Evolutionary conservation across 2,113 vertebrate genomes (phyloP).

Genomic region (Okapia johnstoni): DNA sequence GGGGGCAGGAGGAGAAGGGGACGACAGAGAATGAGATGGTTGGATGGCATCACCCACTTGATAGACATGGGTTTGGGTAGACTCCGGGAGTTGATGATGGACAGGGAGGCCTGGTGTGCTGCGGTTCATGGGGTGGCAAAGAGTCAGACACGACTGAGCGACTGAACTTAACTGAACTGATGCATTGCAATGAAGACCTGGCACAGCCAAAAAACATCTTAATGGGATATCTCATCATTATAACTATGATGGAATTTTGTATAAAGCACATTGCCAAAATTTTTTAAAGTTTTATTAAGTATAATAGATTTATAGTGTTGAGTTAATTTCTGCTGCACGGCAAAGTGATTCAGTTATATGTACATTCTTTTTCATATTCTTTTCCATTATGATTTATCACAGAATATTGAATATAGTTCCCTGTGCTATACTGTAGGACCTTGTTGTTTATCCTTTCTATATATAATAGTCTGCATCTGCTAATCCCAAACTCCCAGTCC

Average conservation of each 20-base stretch:
- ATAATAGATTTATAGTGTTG: background rate
- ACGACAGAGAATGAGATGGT: too few species aligned
- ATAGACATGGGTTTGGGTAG: too few species aligned
- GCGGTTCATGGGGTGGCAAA: too few species aligned
- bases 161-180: too few species aligned
- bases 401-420: background rate
- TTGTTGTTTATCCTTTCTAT: background rate
- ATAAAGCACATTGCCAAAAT: background rate
- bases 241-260: background rate
- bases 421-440: background rate
- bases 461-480: background rate
- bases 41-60: too few species aligned
- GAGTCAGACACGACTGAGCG: too few species aligned
- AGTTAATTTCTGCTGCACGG: background rate
- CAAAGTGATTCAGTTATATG: background rate
- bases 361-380: background rate
- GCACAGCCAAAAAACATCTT: background rate
- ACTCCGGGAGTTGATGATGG: too few species aligned
- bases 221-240: background rate
- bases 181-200: background rate
- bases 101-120: too few species aligned
- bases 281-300: background rate
- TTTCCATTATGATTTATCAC: background rate
- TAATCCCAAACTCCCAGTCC: background rate
- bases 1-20: too few species aligned